These are phyloP conservation scores for Anoplopoma fimbria DNA, from an alignment of 2,113 vertebrate species.

Conservation along the genomic window DNA sequence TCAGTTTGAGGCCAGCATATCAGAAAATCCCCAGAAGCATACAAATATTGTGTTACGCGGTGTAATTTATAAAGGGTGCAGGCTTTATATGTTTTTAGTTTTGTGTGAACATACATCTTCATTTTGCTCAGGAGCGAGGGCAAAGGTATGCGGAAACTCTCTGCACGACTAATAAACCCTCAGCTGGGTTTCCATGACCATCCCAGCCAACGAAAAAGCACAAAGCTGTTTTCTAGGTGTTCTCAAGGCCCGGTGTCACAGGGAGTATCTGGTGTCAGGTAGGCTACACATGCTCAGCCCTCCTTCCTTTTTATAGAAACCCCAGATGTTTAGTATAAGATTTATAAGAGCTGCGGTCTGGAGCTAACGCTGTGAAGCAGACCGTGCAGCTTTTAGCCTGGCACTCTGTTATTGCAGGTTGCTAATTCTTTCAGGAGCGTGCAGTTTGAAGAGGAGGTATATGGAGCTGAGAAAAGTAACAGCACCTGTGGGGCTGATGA, in stretches of 20 bases:
- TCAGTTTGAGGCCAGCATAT: slow-evolving; percentile 41
- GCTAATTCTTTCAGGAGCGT: slow-evolving; percentile 63
- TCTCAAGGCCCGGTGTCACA: slow-evolving; percentile 38
- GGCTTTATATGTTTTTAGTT: slow-evolving; percentile 43
- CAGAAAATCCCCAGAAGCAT: slow-evolving; percentile 43
- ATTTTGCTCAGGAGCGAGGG: slow-evolving; percentile 17
- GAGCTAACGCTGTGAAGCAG: slow-evolving; percentile 49
- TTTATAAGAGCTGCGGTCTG: slow-evolving; percentile 47
- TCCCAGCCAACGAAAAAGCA: slow-evolving; percentile 9
- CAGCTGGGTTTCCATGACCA: no score
- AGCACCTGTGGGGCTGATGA: slow-evolving; percentile 42
- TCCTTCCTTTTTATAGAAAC: slow-evolving; percentile 57
- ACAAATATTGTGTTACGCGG: slow-evolving; percentile 49
- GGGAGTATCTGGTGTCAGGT: slow-evolving; percentile 72
- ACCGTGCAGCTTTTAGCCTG: slow-evolving; percentile 35
- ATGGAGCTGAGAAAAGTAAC: slow-evolving; percentile 45
- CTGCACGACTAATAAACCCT: slow-evolving; percentile 50
- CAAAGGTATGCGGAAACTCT: slow-evolving; percentile 19
- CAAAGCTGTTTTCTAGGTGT: slow-evolving; percentile 32
- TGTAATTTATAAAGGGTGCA: slow-evolving; percentile 50
- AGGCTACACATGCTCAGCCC: slow-evolving; percentile 29
- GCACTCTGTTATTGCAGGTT: slow-evolving; percentile 59
- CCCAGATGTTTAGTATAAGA: slow-evolving; percentile 73
- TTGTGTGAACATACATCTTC: slow-evolving; percentile 20
- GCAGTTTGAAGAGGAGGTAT: slow-evolving; percentile 58